Conservation (phyloP, 1,140 invertebrate species). For the Drosophila yakuba region DNA sequence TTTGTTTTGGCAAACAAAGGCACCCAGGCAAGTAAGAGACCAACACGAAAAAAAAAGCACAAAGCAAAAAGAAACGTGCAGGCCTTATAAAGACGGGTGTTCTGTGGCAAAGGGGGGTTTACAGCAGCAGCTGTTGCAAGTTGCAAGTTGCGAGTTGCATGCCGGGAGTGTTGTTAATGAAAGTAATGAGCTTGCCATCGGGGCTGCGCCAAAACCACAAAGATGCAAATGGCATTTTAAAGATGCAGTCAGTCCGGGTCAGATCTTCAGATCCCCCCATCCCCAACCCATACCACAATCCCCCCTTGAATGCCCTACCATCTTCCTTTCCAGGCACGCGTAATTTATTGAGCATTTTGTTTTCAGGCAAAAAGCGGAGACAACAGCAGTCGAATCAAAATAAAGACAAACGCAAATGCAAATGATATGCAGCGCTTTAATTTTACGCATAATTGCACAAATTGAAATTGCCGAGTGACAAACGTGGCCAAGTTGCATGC, state of each 20-base stretch:
- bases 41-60: slow-evolving; percentile 13
- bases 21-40: slow-evolving; percentile 14
- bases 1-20: slow-evolving; percentile 83
- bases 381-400: slow-evolving; percentile 39
- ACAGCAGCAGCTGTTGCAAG: slow-evolving; percentile 33
- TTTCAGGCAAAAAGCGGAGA: slow-evolving; percentile 11
- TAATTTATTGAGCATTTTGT: slow-evolving; percentile 82
- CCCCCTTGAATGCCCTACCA: not conserved
- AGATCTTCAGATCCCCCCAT: slow-evolving; percentile 25
- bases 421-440: slow-evolving; percentile 83
- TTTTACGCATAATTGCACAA: slow-evolving; percentile 83
- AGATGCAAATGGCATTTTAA: slow-evolving; percentile 84
- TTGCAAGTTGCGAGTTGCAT: slow-evolving; percentile 49
- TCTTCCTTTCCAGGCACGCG: slow-evolving; percentile 54
- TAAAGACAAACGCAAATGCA: slow-evolving; percentile 67
- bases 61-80: slow-evolving; percentile 66
- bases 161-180: slow-evolving; percentile 81
- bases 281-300: not conserved
- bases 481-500: slow-evolving; percentile 51
- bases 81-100: slow-evolving; percentile 66
- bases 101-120: slow-evolving; percentile 10
- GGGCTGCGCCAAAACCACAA: slow-evolving; percentile 69
- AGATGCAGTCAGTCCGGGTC: slow-evolving; percentile 77
- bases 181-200: slow-evolving; percentile 80
- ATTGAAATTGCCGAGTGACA: slow-evolving; percentile 82